Percentiles rank a stretch among this genome's conserved stretches.
Conservation (phyloP, 2,113 vertebrate genomes). For the Vulpes lagopus region DNA sequence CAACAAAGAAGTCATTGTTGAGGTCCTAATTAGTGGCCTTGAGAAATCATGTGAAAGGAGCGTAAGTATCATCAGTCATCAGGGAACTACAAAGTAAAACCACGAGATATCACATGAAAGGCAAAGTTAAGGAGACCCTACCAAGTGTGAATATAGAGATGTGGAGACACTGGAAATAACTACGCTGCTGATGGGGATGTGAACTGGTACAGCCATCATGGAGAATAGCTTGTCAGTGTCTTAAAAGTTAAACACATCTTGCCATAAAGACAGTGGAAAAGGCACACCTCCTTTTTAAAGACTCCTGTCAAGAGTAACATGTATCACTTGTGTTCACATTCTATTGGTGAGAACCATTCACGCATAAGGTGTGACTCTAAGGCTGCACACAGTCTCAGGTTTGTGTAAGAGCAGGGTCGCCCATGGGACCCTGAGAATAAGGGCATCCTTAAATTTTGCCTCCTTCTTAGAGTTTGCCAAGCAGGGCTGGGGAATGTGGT, state of each 20-base stretch:
- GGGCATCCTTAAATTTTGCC: not conserved
- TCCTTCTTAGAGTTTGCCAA: not conserved
- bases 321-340: not conserved
- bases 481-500: rapidly evolving
- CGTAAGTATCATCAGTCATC: not conserved
- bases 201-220: not conserved
- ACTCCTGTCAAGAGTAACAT: not conserved
- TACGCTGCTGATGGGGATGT: not conserved
- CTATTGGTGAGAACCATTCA: not conserved
- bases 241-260: not conserved
- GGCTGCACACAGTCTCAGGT: too few species aligned
- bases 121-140: not conserved
- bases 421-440: not conserved
- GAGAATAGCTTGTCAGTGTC: not conserved
- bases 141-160: not conserved
- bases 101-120: not conserved
- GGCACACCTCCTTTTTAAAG: not conserved
- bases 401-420: not conserved
- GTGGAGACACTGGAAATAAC: not conserved
- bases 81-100: not conserved
- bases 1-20: not conserved
- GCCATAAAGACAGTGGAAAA: not conserved
- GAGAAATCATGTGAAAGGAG: not conserved
- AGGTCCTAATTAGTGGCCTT: not conserved
- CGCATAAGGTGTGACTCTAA: not conserved